A percentile compares a stretch with the other conserved stretches of the same genome.
Evolutionary conservation across 2,888 invertebrate genomes (phyloP).

Genomic region (Drosophila melanosoma): DNA sequence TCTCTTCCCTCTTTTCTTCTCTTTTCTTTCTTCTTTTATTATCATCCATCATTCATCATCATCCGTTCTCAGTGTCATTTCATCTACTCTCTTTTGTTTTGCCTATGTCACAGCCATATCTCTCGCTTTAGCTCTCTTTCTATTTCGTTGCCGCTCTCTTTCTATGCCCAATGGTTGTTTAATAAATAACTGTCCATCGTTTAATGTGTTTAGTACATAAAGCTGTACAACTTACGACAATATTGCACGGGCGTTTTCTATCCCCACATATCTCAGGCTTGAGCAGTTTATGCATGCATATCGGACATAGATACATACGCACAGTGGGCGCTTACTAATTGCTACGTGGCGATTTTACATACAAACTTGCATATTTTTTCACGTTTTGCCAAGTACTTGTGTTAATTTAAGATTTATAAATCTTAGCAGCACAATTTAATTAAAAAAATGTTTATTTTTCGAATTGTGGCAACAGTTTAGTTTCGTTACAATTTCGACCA

Average conservation of each 20-base stretch:
- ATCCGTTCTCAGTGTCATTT: slow-evolving; percentile 50
- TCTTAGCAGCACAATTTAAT: neutral
- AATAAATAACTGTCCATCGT: slow-evolving; percentile 72
- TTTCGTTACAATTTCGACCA: slow-evolving; percentile 6
- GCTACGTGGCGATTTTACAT: too few species aligned
- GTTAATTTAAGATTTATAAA: neutral
- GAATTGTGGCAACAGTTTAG: neutral
- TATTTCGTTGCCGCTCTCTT: neutral
- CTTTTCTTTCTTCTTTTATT: neutral
- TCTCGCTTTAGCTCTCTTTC: slow-evolving; percentile 5
- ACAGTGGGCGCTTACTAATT: neutral
- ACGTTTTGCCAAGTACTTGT: neutral
- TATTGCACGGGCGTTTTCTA: slow-evolving; percentile 39
- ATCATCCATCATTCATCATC: slow-evolving; percentile 56
- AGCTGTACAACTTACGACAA: slow-evolving; percentile 60
- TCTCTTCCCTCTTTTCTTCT: slow-evolving; percentile 17
- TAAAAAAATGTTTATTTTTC: neutral
- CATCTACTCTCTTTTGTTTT: slow-evolving; percentile 18
- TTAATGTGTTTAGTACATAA: slow-evolving; percentile 64
- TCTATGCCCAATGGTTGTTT: slow-evolving; percentile 48
- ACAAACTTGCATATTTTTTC: neutral
- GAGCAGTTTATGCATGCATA: slow-evolving; percentile 5
- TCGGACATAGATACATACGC: neutral
- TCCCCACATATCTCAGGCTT: slow-evolving; percentile 6
- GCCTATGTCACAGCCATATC: slow-evolving; percentile 1